Evolutionary conservation across 2,888 invertebrate species (phyloP), one percentile per base, ranked within the genome.

Genomic region (Ramazzottius varieornatus): DNA sequence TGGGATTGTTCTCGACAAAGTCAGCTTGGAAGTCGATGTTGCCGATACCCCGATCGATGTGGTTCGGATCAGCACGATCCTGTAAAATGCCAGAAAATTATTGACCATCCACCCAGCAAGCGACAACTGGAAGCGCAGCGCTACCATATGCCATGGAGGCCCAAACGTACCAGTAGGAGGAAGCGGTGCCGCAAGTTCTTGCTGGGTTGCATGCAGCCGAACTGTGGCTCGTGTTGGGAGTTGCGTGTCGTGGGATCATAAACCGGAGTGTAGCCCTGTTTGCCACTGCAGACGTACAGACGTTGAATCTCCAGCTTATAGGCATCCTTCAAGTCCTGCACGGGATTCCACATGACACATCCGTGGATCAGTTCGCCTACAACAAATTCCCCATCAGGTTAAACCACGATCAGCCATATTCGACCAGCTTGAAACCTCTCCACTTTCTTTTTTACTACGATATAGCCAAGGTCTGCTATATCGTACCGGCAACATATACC

Each of bases 281-380:
- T 70, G 70, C 75, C 76, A 67, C 76, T 72, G 69, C 77, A 77
- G 1, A 77, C 67, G 66, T 73, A 76, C 2, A 77, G 73, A 68
- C 75, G 74, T 65, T 75, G 74, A 32, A 78, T 72, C 24, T 68
- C 68, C 8, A 77, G 70, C 64, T 70, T 70, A 68, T 77, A 78
- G 1, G 75, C 75, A 63, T 72, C 70, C 64, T 73, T 72, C 46
- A 76, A 70, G 67, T 76, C 75, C 68, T 77, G 75, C 33, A 72
- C 71, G 34, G 75, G 75, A 67, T 73, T 73, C 77, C 77, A 77
- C 66, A 75, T 68, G 2, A 78, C 76, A 66, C 75, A 70, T 0
- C 77, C 78, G 70, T 73, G 77, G 1, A 77, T 69, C 0, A 67
- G 69, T 29, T 74, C 70, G 24, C 71, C 73, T 65, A 67, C 64